Percentiles rank a stretch among this genome's conserved stretches.
phyloP scores from a whole-genome alignment of 2,113 vertebrate species.

The Tenrec ecaudatus region DNA sequence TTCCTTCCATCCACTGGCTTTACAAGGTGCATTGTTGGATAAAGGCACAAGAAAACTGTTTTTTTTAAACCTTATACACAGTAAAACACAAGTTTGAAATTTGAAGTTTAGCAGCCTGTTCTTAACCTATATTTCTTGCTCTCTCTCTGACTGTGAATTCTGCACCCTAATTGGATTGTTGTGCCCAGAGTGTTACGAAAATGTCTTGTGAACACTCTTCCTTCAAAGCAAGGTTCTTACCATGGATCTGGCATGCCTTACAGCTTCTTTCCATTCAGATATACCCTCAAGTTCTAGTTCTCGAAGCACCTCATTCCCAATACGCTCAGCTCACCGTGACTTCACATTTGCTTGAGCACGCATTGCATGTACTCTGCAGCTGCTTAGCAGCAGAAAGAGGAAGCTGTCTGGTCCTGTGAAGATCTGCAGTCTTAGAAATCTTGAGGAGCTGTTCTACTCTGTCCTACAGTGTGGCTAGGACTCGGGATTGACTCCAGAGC shows the following conservation, averaged over 20 bases:
- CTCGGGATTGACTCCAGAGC: too few relatives aligned
- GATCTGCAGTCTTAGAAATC: too few relatives aligned
- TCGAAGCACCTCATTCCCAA: not conserved
- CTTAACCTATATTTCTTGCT: not conserved
- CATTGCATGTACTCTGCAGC: not conserved
- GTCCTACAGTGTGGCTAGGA: too few relatives aligned
- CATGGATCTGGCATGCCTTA: not conserved
- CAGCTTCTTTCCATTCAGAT: not conserved
- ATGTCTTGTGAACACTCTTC: not conserved
- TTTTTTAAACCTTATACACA: not conserved
- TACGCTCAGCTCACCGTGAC: not conserved
- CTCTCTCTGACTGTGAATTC: not conserved
- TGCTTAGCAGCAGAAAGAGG: not conserved
- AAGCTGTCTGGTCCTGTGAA: too few relatives aligned
- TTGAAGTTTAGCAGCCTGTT: constrained; percentile 32
- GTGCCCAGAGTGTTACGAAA: not conserved
- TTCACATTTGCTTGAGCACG: not conserved
- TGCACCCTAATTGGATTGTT: not conserved
- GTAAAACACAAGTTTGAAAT: constrained; percentile 36
- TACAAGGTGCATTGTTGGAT: not conserved
- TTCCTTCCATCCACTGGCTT: not conserved
- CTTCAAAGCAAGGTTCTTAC: not conserved
- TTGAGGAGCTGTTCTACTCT: too few relatives aligned
- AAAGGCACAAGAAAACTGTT: not conserved
- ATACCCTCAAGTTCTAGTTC: not conserved